Evolutionary conservation across 2,113 vertebrate genomes (phyloP).

Genomic region (Lamprotornis superbus): DNA sequence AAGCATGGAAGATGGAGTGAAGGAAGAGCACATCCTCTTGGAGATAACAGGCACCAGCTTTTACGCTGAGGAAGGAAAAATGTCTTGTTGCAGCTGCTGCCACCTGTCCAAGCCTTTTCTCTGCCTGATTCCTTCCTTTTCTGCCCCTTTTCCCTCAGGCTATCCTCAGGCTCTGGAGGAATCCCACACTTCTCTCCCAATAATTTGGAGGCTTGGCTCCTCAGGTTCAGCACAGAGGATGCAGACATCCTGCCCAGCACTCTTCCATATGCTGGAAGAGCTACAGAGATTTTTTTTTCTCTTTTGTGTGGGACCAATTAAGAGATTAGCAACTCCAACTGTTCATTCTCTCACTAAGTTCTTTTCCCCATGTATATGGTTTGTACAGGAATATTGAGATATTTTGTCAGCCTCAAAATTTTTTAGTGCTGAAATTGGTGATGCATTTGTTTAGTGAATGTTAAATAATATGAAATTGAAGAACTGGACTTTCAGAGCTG

Average conservation of each 20-base stretch:
- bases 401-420: neutral
- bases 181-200: neutral
- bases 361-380: fast-evolving
- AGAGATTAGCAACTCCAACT: neutral
- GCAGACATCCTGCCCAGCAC: neutral
- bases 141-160: neutral
- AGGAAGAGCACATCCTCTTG: neutral
- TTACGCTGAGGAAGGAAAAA: neutral
- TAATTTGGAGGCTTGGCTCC: neutral
- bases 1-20: neutral
- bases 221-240: neutral
- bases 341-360: neutral
- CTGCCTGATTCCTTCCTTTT: neutral
- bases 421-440: neutral
- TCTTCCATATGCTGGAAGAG: neutral
- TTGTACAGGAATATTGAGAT: neutral
- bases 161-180: neutral
- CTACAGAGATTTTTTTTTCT: fast-evolving
- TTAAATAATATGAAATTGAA: neutral
- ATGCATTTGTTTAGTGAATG: neutral
- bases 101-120: neutral
- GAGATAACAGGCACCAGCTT: neutral
- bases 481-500: neutral
- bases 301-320: neutral
- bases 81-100: neutral